Evolutionary conservation across 2,888 invertebrate genomes (phyloP).

Genomic region (Strigamia transsilvanica): DNA sequence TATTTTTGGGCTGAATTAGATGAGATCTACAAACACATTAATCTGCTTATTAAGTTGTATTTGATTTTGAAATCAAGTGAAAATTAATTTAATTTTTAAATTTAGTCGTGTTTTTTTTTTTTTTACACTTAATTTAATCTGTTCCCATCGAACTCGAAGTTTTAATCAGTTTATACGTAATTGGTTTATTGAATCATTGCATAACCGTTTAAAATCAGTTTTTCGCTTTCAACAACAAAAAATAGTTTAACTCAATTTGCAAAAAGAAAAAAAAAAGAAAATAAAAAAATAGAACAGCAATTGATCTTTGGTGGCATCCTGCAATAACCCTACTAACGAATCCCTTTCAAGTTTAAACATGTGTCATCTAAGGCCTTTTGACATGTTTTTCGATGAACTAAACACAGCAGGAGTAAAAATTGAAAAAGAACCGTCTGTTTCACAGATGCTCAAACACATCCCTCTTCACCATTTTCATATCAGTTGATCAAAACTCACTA

Average conservation of each 20-base stretch:
- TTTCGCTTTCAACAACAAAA: neutral
- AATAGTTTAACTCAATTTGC: neutral
- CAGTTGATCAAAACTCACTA: neutral
- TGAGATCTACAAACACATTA: no score
- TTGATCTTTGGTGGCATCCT: no score
- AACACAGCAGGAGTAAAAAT: slow-evolving; percentile 5
- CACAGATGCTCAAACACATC: slow-evolving; percentile 12
- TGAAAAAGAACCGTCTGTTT: neutral
- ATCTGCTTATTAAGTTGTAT: no score
- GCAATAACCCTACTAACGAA: neutral
- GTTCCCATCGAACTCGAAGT: neutral
- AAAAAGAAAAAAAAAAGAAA: no score
- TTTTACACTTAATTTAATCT: neutral
- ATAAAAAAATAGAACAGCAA: neutral
- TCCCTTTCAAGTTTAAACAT: slow-evolving; percentile 1
- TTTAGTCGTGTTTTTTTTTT: neutral
- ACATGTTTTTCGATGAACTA: slow-evolving; percentile 14
- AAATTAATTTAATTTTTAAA: neutral
- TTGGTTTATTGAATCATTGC: neutral
- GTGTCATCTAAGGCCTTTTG: neutral
- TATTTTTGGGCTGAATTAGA: no score
- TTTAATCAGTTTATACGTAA: slow-evolving; percentile 1
- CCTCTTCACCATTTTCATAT: neutral
- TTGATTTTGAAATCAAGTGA: neutral
- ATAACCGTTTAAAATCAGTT: neutral